A percentile compares a stretch with the other conserved stretches of the same genome.
Evolutionary conservation across 2,888 invertebrate genomes (phyloP).

Genomic region (Eristalis intricaria): DNA sequence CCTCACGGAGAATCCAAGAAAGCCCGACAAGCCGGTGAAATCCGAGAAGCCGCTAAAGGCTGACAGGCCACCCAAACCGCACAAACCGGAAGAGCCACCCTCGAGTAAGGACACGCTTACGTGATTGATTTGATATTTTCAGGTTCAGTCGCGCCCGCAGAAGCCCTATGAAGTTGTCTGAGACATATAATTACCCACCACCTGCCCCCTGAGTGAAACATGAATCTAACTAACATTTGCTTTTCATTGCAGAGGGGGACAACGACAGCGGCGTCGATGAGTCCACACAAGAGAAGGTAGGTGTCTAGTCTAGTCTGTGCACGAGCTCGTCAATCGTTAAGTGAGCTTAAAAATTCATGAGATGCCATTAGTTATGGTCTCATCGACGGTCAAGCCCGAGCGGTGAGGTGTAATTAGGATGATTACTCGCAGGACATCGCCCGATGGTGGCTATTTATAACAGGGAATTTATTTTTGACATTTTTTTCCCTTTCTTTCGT

Average conservation of each 20-base stretch:
- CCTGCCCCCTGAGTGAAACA: background rate
- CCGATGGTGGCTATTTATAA: background rate
- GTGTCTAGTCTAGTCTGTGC: constrained; percentile 76
- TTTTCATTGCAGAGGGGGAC: constrained; percentile 86
- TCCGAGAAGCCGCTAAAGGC: constrained; percentile 23
- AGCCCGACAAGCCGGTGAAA: constrained; percentile 13
- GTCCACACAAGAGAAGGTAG: constrained; percentile 90
- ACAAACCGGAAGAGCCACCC: constrained; percentile 20
- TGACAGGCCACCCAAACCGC: constrained; percentile 18
- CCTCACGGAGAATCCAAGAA: constrained; percentile 4
- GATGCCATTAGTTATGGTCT: background rate
- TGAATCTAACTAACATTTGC: background rate
- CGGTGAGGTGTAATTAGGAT: background rate
- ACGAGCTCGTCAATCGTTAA: background rate
- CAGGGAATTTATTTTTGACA: background rate
- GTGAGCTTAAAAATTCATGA: background rate
- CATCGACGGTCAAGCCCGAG: background rate
- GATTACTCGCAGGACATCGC: background rate
- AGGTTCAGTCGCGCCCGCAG: background rate
- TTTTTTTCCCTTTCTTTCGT: background rate
- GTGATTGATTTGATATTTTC: background rate
- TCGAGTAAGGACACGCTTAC: constrained; percentile 31
- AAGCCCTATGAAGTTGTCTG: constrained; percentile 10
- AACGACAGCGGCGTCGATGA: constrained; percentile 92
- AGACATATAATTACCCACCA: background rate